Evolutionary conservation across 1,140 invertebrate species (phyloP).

Genomic region (Limonius californicus): DNA sequence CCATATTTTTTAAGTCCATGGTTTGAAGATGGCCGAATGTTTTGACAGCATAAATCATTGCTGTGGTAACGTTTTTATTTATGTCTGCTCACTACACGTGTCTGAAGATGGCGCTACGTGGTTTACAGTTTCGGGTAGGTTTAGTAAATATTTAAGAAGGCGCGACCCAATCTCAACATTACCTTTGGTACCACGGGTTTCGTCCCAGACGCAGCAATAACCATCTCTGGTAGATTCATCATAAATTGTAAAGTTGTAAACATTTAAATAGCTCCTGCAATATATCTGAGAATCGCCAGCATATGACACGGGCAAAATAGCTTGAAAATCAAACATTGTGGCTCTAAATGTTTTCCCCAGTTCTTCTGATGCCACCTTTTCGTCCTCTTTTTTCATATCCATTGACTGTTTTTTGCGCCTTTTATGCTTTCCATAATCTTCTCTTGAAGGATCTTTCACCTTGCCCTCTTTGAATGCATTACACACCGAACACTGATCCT

Average conservation of each 20-base stretch:
- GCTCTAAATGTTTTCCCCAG: background rate
- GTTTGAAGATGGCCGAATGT: slow-evolving; percentile 17
- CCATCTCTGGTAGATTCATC: background rate
- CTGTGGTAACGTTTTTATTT: slow-evolving; percentile 13
- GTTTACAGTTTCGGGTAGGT: background rate
- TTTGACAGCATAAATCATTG: slow-evolving; percentile 18
- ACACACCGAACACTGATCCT: slow-evolving; percentile 14
- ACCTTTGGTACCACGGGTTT: slow-evolving; percentile 28
- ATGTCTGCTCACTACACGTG: slow-evolving; percentile 5
- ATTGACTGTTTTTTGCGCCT: background rate
- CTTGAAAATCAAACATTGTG: slow-evolving; percentile 2
- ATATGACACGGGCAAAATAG: slow-evolving; percentile 4
- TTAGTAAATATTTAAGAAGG: slow-evolving; percentile 21
- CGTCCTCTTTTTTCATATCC: slow-evolving; percentile 12
- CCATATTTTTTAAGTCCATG: slow-evolving; percentile 38
- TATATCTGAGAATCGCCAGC: slow-evolving; percentile 14
- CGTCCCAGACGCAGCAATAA: slow-evolving; percentile 20
- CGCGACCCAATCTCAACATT: slow-evolving; percentile 29
- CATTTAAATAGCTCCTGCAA: background rate
- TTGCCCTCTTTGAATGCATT: slow-evolving; percentile 13
- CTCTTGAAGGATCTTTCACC: slow-evolving; percentile 2
- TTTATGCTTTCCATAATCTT: slow-evolving; percentile 14
- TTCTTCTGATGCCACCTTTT: background rate
- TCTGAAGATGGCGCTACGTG: background rate
- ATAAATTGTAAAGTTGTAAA: slow-evolving; percentile 15